Base-by-base conservation (phyloP, 2,888 invertebrate genomes). In the Megastigmus dorsalis region DNA sequence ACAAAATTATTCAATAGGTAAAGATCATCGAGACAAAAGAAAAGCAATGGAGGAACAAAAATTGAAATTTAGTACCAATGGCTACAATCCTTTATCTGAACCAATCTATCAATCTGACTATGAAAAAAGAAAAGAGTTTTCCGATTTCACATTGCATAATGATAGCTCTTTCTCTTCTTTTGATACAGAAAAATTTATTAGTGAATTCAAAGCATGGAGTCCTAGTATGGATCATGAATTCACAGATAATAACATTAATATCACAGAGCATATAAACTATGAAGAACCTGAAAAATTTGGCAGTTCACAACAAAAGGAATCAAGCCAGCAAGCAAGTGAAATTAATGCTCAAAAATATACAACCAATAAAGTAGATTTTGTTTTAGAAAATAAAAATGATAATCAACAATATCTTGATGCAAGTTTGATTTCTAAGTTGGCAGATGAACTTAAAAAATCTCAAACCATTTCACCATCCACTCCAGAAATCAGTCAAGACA, bases 141-240 rank as follows among this genome's bases (percentile, higher is more conserved):
- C 81, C 2, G 81, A 85, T 74, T 71, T 79, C 62, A 82, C 83
- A 1, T 74, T 83, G 10, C 80, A 80, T 0, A 81, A 82, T 18
- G 80, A 81, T 26, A 79, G 80, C 66, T 81, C 82, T 6, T 79
- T 80, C 20, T 79, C 78, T 9, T 74, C 80, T 15, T 80, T 81
- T 10, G 82, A 83, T 54, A 80, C 80, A 9, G 81, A 82, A 18
- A 83, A 80, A 71, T 78, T 84, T 43, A 81, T 83, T 30, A 75
- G 80, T 15, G 81, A 81, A n/a, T 83, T 83, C 43, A 85, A 83
- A 75, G 68, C 77, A 0, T 85, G 84, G 83, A 80, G 81, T 4
- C 78, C 79, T 30, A 78, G 50, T 18, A 23, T 59, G 13, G 75
- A 74, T 15, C 45, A 65, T 71, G 76, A 76, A 33, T 20, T 71